Base-by-base conservation (phyloP, 2,888 invertebrate genomes). In the Stenoptilia bipunctidactyla region DNA sequence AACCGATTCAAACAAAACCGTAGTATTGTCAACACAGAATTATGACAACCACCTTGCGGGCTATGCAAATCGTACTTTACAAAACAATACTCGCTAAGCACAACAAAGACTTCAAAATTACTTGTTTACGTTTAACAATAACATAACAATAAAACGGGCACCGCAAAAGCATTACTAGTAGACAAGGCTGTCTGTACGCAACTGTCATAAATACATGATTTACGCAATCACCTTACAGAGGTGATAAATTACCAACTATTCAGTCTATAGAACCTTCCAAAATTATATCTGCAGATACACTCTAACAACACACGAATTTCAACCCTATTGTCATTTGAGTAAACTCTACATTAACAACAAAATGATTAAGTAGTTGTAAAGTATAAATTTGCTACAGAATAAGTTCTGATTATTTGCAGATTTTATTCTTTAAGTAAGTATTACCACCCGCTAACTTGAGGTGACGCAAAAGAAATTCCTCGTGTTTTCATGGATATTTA, bases 131-230 rank as follows among this genome's bases (percentile, higher is more conserved):
- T 56, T 63, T 61, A 63, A 65, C 54, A 56, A 69, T 61, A 61
- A 63, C 64, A 66, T 55, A 27, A 15, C 55, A 20, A 8, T 20
- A 5, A 20, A 20, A 20, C 20, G 20, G 20, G 20, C 20, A 61
- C 64, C 60, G 53, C 61, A 50, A 44, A 52, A 53, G 59, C 61
- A 57, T 53, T 55, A 57, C 61, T 53, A 51, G 62, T 62, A 76
- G 68, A 77, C 80, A 79, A 76, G 68, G 64, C 59, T 52, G 52
- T 54, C 59, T 60, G 64, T 61, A 60, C 66, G 61, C 56, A 56
- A 54, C 62, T 76, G 83, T 82, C 83, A 82, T 83, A 83, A 83
- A 83, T 75, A 60, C 61, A 75, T 83, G 83, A 83, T 83, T 82
- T 83, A 83, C 76, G 71, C 76, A 71, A 77, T 75, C 71, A 72